These are phyloP conservation scores for Muscicapa adusta DNA, from an alignment of 2,113 vertebrate genomes.

Conservation along the genomic window DNA sequence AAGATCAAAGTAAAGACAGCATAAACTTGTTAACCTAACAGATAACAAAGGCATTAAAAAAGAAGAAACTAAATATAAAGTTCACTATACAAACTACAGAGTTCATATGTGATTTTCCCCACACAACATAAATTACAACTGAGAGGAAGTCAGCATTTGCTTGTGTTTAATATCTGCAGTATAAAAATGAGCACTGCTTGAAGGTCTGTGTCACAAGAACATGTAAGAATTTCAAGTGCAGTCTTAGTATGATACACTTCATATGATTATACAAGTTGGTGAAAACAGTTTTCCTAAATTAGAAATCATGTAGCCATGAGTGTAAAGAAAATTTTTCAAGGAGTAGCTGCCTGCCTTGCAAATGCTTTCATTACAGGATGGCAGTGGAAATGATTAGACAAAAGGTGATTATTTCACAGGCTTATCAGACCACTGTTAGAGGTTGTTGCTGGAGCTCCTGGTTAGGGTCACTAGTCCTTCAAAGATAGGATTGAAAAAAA, in stretches of 20 bases:
- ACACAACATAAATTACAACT: neutral
- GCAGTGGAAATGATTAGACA: constrained; percentile 7
- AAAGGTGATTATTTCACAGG: neutral
- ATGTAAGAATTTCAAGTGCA: neutral
- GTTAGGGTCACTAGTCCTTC: constrained; percentile 4
- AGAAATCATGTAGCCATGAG: neutral
- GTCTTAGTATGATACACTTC: neutral
- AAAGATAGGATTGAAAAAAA: neutral
- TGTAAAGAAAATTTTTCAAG: neutral
- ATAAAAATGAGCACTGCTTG: neutral
- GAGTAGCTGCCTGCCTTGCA: neutral
- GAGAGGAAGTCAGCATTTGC: neutral
- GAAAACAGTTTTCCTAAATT: neutral
- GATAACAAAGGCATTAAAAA: neutral
- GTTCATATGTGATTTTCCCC: neutral
- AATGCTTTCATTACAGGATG: neutral
- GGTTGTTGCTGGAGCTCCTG: neutral
- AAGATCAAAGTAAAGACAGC: constrained; percentile 3
- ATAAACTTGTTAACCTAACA: neutral
- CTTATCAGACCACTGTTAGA: constrained; percentile 1
- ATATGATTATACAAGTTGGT: neutral
- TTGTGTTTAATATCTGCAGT: neutral
- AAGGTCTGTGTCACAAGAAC: neutral
- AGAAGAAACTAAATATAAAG: neutral
- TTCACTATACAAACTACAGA: neutral